Evolutionary conservation across 2,888 invertebrate genomes (phyloP).

Genomic region (Synanthedon formicaeformis): DNA sequence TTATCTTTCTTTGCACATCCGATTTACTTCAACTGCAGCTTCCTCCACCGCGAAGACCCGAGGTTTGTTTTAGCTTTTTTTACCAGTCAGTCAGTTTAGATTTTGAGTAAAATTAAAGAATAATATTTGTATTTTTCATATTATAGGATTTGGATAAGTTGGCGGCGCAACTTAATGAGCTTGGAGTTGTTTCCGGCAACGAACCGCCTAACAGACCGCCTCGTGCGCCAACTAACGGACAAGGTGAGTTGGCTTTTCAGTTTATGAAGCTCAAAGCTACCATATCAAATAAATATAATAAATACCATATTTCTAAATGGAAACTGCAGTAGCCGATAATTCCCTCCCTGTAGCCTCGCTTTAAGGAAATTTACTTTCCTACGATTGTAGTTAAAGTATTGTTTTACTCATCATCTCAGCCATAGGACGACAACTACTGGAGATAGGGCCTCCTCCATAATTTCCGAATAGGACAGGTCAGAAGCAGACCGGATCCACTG

Average conservation of each 20-base stretch:
- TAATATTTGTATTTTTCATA: constrained; percentile 9
- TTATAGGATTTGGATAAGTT: constrained; percentile 94
- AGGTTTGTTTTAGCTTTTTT: constrained; percentile 75
- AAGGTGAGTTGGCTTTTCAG: constrained; percentile 29
- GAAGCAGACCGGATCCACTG: too few relatives aligned
- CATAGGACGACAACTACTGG: too few relatives aligned
- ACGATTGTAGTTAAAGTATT: background rate
- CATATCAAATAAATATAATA: too few relatives aligned
- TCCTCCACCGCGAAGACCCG: constrained; percentile 90
- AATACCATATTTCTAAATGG: background rate
- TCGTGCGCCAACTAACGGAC: constrained; percentile 58
- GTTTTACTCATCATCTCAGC: too few relatives aligned
- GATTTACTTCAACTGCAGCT: constrained; percentile 70
- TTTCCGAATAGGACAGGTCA: too few relatives aligned
- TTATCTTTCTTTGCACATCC: constrained; percentile 63
- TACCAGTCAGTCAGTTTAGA: background rate
- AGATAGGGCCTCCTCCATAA: too few relatives aligned
- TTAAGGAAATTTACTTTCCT: background rate
- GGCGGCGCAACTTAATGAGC: constrained; percentile 95
- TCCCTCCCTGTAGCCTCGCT: too few relatives aligned
- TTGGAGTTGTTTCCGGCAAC: constrained; percentile 83
- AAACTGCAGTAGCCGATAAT: too few relatives aligned
- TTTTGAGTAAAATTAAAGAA: background rate
- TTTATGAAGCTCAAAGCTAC: background rate
- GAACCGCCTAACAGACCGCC: constrained; percentile 73